phyloP scores from a whole-genome alignment of 1,140 invertebrate genomes.

The Micrasema longulum region DNA sequence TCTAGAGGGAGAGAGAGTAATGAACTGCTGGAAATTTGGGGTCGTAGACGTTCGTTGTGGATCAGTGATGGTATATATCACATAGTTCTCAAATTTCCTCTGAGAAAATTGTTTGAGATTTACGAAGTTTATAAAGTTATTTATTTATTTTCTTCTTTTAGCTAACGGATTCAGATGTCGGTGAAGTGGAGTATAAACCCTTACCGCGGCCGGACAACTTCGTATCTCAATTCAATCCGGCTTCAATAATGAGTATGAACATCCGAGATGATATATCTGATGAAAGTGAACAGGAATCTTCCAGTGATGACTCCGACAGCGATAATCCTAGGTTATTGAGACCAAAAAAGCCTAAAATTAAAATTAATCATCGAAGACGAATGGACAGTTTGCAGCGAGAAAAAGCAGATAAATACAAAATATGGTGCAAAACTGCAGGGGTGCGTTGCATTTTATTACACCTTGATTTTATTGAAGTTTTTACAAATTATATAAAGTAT shows the following conservation, averaged over 20 bases:
- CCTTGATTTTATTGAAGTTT: too few relatives aligned
- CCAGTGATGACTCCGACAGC: conserved; percentile 50
- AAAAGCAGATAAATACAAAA: conserved; percentile 50
- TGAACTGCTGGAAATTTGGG: conserved; percentile 21
- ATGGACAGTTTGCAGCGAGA: conserved; percentile 11
- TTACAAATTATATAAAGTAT: too few relatives aligned
- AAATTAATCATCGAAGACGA: conserved; percentile 39
- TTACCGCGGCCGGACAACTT: conserved; percentile 44
- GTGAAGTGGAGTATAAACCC: conserved; percentile 48
- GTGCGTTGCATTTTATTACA: conserved; percentile 7
- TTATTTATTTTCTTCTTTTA: conserved; percentile 39
- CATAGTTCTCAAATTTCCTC: background rate
- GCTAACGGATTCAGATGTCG: conserved; percentile 45
- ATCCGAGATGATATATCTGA: conserved; percentile 48
- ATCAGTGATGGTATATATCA: background rate
- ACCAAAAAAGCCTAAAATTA: conserved; percentile 49
- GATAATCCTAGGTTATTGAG: conserved; percentile 34
- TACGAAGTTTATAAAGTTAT: too few relatives aligned
- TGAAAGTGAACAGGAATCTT: conserved; percentile 47
- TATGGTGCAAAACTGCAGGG: conserved; percentile 52
- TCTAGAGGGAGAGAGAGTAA: conserved; percentile 13
- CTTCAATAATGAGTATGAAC: conserved; percentile 52
- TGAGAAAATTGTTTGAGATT: background rate
- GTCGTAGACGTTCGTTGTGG: conserved; percentile 1
- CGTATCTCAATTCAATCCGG: conserved; percentile 43